phyloP scores from a whole-genome alignment of 2,888 invertebrate genomes.

The Prenolepis imparis region DNA sequence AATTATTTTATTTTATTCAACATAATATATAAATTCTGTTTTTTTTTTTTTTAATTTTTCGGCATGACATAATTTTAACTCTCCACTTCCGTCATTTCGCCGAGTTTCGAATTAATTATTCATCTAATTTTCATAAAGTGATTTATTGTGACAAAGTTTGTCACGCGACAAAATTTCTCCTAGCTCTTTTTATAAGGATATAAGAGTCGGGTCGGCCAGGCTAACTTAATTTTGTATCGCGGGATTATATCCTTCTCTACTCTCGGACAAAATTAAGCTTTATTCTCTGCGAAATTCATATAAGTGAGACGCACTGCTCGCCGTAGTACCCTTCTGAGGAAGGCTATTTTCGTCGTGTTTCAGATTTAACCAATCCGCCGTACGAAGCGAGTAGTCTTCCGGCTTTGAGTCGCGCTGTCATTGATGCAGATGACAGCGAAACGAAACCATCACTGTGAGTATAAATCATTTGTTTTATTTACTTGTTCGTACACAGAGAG shows the following conservation, averaged over 20 bases:
- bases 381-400: slow-evolving; percentile 82
- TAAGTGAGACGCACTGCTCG: background rate
- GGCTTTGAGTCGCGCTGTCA: slow-evolving; percentile 73
- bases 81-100: background rate
- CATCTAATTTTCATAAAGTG: slow-evolving; percentile 10
- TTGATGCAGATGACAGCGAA: slow-evolving; percentile 74
- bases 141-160: background rate
- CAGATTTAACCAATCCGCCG: slow-evolving; percentile 81
- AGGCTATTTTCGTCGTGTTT: slow-evolving; percentile 37
- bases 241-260: slow-evolving; percentile 22
- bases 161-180: slow-evolving; percentile 16
- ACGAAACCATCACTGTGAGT: slow-evolving; percentile 73
- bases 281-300: background rate
- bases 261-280: slow-evolving; percentile 20
- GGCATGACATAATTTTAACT: background rate
- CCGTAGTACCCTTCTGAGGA: background rate
- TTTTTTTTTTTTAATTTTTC: background rate
- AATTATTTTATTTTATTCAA: background rate
- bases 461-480: background rate
- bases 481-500: background rate
- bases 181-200: slow-evolving; percentile 11
- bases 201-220: background rate
- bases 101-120: slow-evolving; percentile 21
- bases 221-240: slow-evolving; percentile 45
- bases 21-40: background rate